Evolutionary conservation across 2,888 invertebrate species (phyloP), one percentile per base, ranked within the genome.

Genomic region (Leucophenga maculata): DNA sequence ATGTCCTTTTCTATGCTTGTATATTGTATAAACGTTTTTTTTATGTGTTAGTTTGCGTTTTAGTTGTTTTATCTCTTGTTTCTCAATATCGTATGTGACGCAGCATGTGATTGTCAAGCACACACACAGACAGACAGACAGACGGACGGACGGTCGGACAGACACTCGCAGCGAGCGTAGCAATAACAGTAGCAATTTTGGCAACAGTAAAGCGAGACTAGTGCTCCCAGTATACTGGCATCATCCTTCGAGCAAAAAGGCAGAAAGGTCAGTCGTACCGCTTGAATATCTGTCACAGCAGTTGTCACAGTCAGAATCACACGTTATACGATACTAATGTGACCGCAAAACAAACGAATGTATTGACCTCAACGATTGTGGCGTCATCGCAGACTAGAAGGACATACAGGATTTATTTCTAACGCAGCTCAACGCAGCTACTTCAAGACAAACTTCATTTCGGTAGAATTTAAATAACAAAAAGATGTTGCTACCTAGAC

Each of bases 101-200:
- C 60, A 65, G 50, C 48, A 67, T 54, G 55, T 57, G 57, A 26
- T 26, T 20, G 67, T 22, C 31, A 57, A 57, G 26, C 39, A 39
- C 11, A 39, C 39, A 39, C 4, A 6, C 39, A 57, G 1, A 57
- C 18, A 57, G 31, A 11, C 22, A 57, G 1, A 57, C 26, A 18
- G 14, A 20, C 18, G 18, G 16, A 57, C 26, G 6, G 26, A 57
- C 3, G 6, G 26, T 26, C 3, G 6, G 57, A 20, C 39, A 39
- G 8, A 39, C 39, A 39, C 39, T 39, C 8, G 39, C 4, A 57
- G 57, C 18, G 31, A n/a, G 59, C 60, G 31, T 39, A 52, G 67
- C 76, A 71, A 72, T 74, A 13, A 76, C 80, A 82, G 82, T 78
- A 74, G 78, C 80, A 75, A 80, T 80, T 79, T 83, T 74, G 82